Base-by-base conservation (phyloP, 2,888 invertebrate species). In the Leucania comma region DNA sequence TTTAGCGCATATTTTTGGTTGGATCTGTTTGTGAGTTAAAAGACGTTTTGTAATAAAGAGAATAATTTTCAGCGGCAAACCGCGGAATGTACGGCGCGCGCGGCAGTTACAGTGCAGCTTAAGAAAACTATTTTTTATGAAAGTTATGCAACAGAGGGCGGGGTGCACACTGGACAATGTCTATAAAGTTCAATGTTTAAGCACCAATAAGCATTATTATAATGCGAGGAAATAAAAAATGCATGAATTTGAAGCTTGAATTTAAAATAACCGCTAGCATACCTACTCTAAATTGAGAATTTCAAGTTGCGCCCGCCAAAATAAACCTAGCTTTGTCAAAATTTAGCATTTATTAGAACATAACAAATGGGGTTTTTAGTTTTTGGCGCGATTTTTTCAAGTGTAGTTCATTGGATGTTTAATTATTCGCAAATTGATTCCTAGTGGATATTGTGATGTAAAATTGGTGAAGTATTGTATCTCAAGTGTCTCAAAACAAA, bases 31-130 rank as follows among this genome's bases (percentile, higher is more conserved):
- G 26, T 74, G 56, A 59, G n/a, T 58, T 61, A 80, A 87, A 82
- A 50, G 82, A 68, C 84, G 50, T 89, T 90, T 83, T 70, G 53
- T 48, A 78, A 78, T 72, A 60, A 76, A 69, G 69, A 67, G 65
- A 29, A 79, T 86, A 82, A 89, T 89, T 91, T 93, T 93, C 90
- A 93, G 92, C 89, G 92, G 89, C 91, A 89, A 92, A 94, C 94
- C 93, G 92, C 94, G 89, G 92, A 92, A 94, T 94, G 91, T 84
- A 81, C 82, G 86, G 91, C 89, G 89, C 87, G 85, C 87, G 89
- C 87, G 86, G 86, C 83, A 24, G 68, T 78, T 82, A 78, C 84
- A 81, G 75, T 68, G 81, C 80, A 78, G 81, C 82, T 82, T 84
- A 86, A 85, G 82, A 83, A 82, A 82, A 83, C 82, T 80, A 86